Evolutionary conservation across 1,140 invertebrate genomes (phyloP), one percentile per base, ranked within the genome.

Genomic region (Trachymyrmex septentrionalis): DNA sequence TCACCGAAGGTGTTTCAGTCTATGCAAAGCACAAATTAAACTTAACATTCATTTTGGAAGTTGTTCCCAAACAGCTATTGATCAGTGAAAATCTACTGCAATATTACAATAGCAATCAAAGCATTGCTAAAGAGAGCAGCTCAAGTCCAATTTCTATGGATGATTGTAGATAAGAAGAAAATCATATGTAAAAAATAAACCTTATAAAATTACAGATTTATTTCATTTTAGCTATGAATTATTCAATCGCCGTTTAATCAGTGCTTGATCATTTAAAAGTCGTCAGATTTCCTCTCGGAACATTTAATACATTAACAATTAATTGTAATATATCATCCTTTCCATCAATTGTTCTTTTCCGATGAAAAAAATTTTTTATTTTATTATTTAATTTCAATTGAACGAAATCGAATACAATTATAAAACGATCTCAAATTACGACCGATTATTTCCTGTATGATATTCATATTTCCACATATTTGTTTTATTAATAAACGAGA

Each of bases 261-360:
- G 7, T 6, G n/a, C 44, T 27, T 27, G 14, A 16, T 61, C 30
- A 77, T 50, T 77, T 44, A 24, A 77, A 48, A 77, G 3, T 16
- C 14, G 7, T 27, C 24, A 38, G 3, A 34, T 76, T 21, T 24
- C 10, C 30, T 34, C 12, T 19, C 16, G 10, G 3, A 76, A 44
- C 16, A 76, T 76, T 61, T 76, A 61, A 76, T 5, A n/a, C 19
- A 14, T 38, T 75, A 16, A 3, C 16, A 77, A 27, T 6, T 64
- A 48, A 59, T 10, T 38, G 3, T 16, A 38, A n/a, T 38, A 64
- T n/a, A 66, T 64, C n/a, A 19, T 34, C 66, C 27, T 14, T 66
- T 53, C 12, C 0, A 0, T 21, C 38, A 53, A 38, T 7, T 38
- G 38, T 38, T 44, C 38, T 78, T 64, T 53, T 53, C 3, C 10